Base-by-base conservation (phyloP, 2,888 invertebrate genomes). In the Drosophila hawaiiensis region DNA sequence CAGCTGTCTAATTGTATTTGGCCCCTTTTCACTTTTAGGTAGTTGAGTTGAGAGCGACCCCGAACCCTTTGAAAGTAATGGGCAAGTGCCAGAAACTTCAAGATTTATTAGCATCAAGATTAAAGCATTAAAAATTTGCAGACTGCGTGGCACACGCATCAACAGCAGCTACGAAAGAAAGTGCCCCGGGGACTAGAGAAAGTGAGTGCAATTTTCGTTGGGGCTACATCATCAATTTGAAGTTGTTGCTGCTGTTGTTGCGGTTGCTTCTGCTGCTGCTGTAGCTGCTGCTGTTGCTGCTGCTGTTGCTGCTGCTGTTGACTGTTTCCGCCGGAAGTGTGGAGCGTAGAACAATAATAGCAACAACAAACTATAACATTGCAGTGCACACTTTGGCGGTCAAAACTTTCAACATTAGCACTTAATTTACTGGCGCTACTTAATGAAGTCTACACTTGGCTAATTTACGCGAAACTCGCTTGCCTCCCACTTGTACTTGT, bases 101-200 rank as follows among this genome's bases (percentile, higher is more conserved):
- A 89, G 92, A 92, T 92, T 92, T 92, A 92, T 92, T 92, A 92
- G 87, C 91, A 92, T 92, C 92, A 92, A 92, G 92, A 92, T 92
- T 92, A 92, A 91, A 90, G 90, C 90, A 92, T 92, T 92, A 91
- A 92, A 91, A 92, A 91, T 88, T 84, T 88, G 63, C 90, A 84
- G 88, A 88, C 90, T 88, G 78, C 82, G 78, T 74, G 76, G 70
- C 76, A 80, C 79, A 76, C 78, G 78, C 78, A 81, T 60, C 61
- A 56, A 29, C 43, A 47, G 31, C 66, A 55, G 29, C 60, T 25
- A 41, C 25, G 1, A 47, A 53, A 55, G 63, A 64, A 58, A 52
- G 60, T 59, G 31, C 72, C 64, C 10, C 49, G 65, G 73, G 53
- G 63, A 56, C 67, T 56, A 62, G 61, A 75, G 89, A 89, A 86